These are phyloP conservation scores for Phylloscopus collybita DNA, from an alignment of 2,797 vertebrate species.

Conservation along the genomic window DNA sequence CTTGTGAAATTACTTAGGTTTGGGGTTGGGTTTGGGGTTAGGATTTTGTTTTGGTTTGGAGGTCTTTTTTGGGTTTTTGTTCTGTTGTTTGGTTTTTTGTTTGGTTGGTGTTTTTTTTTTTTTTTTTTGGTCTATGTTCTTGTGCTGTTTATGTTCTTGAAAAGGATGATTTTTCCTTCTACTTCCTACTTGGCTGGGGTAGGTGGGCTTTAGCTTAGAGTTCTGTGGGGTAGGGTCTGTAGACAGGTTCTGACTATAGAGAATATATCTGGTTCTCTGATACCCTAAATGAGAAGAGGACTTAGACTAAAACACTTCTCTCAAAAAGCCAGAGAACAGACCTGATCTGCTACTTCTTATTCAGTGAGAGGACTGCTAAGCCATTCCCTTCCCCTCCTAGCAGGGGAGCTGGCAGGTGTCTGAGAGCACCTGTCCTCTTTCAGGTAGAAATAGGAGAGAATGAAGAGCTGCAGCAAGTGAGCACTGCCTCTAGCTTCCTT, in stretches of 20 bases:
- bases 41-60: conserved; percentile 39
- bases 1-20: neutral
- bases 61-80: neutral
- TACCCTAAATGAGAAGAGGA: neutral
- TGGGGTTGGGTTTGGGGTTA: neutral
- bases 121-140: neutral
- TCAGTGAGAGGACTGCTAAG: neutral
- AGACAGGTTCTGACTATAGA: neutral
- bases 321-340: neutral
- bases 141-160: conserved; percentile 21
- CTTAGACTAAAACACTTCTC: neutral
- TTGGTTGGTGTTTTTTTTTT: too few species aligned
- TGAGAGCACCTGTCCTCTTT: neutral
- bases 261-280: neutral
- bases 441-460: neutral
- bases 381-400: neutral
- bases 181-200: neutral
- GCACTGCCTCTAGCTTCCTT: neutral
- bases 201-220: neutral
- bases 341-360: neutral
- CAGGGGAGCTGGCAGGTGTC: neutral
- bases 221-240: neutral
- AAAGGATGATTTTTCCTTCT: neutral
- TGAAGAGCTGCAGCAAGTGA: neutral
- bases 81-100: neutral